Evolutionary conservation across 1,140 invertebrate species (phyloP).

Genomic region (Drosophila busckii): DNA sequence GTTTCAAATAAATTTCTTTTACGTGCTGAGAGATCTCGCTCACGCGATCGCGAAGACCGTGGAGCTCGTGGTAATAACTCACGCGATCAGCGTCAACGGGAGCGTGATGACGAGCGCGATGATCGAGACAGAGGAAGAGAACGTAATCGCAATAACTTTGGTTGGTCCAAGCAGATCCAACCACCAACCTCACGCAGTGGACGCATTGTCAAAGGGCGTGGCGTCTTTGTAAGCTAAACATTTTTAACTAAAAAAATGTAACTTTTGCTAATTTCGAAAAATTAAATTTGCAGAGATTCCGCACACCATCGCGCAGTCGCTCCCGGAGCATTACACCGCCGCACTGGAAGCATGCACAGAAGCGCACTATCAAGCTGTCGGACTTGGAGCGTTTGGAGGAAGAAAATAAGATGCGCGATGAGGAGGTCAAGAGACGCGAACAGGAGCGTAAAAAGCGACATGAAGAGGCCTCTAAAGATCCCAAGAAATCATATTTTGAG

Average conservation of each 20-base stretch:
- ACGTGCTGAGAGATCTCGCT: slow-evolving; percentile 80
- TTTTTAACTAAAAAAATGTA: background rate
- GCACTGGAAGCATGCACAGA: slow-evolving; percentile 93
- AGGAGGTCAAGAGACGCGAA: slow-evolving; percentile 82
- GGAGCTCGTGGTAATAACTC: slow-evolving; percentile 11
- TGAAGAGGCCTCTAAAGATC: slow-evolving; percentile 78
- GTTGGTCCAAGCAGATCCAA: slow-evolving; percentile 78
- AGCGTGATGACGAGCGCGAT: slow-evolving; percentile 80
- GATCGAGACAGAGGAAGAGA: slow-evolving; percentile 44
- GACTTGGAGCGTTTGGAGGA: slow-evolving; percentile 88
- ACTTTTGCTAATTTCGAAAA: background rate
- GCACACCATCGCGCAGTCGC: slow-evolving; percentile 89
- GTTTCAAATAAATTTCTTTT: slow-evolving; percentile 92
- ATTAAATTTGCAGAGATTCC: slow-evolving; percentile 86
- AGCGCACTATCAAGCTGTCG: slow-evolving; percentile 88
- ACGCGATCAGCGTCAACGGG: slow-evolving; percentile 65
- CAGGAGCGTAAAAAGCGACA: slow-evolving; percentile 82
- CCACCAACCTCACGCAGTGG: slow-evolving; percentile 85
- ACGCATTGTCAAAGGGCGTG: slow-evolving; percentile 91
- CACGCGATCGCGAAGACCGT: slow-evolving; percentile 57
- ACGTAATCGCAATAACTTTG: slow-evolving; percentile 68
- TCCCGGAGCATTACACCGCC: slow-evolving; percentile 92
- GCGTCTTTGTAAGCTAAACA: slow-evolving; percentile 87
- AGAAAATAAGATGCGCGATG: slow-evolving; percentile 82
- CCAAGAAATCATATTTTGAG: slow-evolving; percentile 75